Percentiles rank a stretch among this genome's conserved stretches.
Conservation (phyloP, 2,888 invertebrate species). For the Abrostola triplasia region DNA sequence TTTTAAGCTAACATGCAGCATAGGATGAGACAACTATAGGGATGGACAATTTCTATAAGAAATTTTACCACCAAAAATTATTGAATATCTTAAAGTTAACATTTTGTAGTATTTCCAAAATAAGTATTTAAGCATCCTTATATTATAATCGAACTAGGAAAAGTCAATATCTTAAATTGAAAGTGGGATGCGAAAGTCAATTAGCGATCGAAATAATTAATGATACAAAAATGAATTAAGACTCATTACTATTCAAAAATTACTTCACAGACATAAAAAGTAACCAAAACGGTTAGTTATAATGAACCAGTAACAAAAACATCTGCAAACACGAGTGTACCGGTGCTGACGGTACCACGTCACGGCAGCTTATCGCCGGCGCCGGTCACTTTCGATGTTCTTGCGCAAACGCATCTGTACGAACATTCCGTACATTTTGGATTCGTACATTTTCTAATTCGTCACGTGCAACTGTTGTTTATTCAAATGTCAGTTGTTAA, state of each 20-base stretch:
- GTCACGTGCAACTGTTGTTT: conserved; percentile 55
- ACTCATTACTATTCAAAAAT: background rate
- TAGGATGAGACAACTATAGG: background rate
- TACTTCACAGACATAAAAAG: background rate
- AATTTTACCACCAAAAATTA: too few species aligned
- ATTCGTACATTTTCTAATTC: conserved; percentile 57
- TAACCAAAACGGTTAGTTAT: background rate
- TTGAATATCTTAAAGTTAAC: too few species aligned
- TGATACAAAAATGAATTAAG: background rate
- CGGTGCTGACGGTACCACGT: conserved; percentile 65
- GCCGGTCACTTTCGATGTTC: conserved; percentile 77
- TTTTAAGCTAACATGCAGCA: background rate
- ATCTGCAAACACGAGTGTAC: conserved; percentile 22
- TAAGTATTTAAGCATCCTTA: too few species aligned
- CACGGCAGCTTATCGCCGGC: conserved; percentile 61
- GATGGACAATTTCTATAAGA: too few species aligned
- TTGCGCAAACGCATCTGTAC: conserved; percentile 70
- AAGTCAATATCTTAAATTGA: too few species aligned
- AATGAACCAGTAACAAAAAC: conserved; percentile 8
- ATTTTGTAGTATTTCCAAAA: too few species aligned
- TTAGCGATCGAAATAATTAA: background rate
- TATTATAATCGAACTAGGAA: too few species aligned
- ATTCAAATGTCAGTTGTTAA: conserved; percentile 39
- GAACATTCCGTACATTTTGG: conserved; percentile 61
- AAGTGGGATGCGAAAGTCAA: too few species aligned